Conservation (phyloP, 2,113 vertebrate species). For the Felis catus region F.catus_Fca126_mat1.0 CM031412.1:225578001-225578500, state of each 20-base stretch:
- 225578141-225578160: neutral
- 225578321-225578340: neutral
- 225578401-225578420: neutral
- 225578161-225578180: neutral
- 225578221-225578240: conserved; percentile 49
- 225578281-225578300: neutral
- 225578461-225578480: conserved; percentile 21
- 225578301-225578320: neutral
- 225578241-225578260: conserved; percentile 21
- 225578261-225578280: neutral
- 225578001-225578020: neutral
- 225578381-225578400: neutral
- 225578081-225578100: neutral
- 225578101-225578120: neutral
- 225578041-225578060: neutral
- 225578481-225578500: neutral
- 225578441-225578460: neutral
- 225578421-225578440: neutral
- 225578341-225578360: neutral
- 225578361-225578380: neutral
- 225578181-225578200: neutral
- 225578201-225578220: conserved; percentile 50
- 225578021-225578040: neutral
- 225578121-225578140: too few species aligned
- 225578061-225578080: neutral